These are phyloP conservation scores for Glareola pratincola DNA, from an alignment of 2,113 vertebrate species.

Conservation along the genomic window DNA sequence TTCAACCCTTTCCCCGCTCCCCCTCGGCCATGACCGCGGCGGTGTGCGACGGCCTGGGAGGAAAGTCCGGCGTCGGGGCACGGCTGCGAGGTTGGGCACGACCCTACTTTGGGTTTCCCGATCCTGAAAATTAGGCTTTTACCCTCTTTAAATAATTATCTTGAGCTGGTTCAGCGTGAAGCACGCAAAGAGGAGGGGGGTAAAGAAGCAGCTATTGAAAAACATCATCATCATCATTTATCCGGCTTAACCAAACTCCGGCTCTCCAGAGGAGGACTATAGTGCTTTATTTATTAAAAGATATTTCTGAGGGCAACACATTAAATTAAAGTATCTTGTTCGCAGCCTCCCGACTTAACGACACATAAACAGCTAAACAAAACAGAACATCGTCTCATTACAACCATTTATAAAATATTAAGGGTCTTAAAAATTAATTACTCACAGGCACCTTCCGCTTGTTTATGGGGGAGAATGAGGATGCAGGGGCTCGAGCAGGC, in stretches of 20 bases:
- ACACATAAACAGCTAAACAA: conserved; percentile 47
- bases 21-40: rapidly evolving
- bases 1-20: not conserved
- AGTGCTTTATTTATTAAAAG: conserved; percentile 17
- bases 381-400: conserved; percentile 15
- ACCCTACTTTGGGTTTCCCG: not conserved
- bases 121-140: not conserved
- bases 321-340: conserved; percentile 35
- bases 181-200: not conserved
- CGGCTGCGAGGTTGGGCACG: rapidly evolving
- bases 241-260: not conserved
- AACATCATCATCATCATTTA: not conserved
- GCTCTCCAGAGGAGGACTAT: not conserved
- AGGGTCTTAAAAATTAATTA: conserved; percentile 67
- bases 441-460: conserved; percentile 30
- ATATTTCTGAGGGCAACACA: conserved; percentile 1
- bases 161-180: not conserved
- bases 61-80: not conserved
- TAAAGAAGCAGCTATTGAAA: not conserved
- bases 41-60: not conserved
- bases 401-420: conserved; percentile 70
- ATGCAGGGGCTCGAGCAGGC: not conserved
- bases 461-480: not conserved
- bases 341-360: conserved; percentile 24
- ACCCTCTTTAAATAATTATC: not conserved